phyloP scores from a whole-genome alignment of 2,888 invertebrate species.

The Linnaemya vulpina region DNA sequence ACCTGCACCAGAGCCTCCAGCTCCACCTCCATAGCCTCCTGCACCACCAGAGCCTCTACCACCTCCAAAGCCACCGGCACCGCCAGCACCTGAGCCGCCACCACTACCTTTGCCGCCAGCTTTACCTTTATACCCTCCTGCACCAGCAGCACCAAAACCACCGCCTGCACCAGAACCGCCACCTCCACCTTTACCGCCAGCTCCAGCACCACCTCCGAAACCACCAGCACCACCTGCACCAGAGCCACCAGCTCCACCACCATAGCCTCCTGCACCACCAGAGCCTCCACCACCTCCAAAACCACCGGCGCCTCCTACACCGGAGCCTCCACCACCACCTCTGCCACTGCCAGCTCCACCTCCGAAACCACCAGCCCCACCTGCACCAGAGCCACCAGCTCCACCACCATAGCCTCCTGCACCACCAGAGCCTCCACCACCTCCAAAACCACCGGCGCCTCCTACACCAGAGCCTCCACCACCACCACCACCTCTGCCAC shows the following conservation, averaged over 20 bases:
- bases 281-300: conserved; percentile 50
- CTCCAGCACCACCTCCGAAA: conserved; percentile 73
- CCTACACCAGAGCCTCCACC: conserved; percentile 55
- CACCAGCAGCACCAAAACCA: conserved; percentile 57
- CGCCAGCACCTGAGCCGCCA: conserved; percentile 62
- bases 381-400: conserved; percentile 43
- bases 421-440: conserved; percentile 57
- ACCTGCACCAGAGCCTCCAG: conserved; percentile 57
- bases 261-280: conserved; percentile 70
- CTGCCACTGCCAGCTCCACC: conserved; percentile 32
- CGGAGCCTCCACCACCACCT: conserved; percentile 41
- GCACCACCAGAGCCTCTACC: conserved; percentile 73
- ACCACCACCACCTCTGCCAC: conserved; percentile 72
- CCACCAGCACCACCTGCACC: conserved; percentile 64
- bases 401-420: conserved; percentile 69
- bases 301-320: conserved; percentile 59
- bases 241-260: conserved; percentile 61
- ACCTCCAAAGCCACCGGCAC: not conserved
- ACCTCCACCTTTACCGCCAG: conserved; percentile 66
- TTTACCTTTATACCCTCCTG: conserved; percentile 69
- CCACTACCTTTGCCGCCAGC: conserved; percentile 68
- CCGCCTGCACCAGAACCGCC: conserved; percentile 70
- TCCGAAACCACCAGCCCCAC: no score
- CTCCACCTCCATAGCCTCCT: conserved; percentile 65
- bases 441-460: conserved; percentile 36